Conservation (phyloP, 35 echinoderm and acorn worm genomes). For the Strongylocentrotus purpuratus region DNA sequence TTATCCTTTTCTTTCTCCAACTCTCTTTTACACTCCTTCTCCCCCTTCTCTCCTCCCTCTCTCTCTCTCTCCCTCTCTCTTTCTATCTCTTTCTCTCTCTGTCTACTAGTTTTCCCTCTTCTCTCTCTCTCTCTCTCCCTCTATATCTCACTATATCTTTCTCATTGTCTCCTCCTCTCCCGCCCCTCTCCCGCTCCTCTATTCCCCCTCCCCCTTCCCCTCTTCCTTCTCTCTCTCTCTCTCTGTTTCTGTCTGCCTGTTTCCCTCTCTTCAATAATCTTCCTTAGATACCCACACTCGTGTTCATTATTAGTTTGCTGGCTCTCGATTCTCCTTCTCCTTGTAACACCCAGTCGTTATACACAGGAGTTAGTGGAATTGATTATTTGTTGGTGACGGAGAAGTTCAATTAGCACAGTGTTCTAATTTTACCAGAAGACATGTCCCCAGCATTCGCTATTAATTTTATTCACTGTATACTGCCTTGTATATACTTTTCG, state of each 20-base stretch:
- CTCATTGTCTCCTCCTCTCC: neutral
- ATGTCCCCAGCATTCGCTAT: too few species aligned
- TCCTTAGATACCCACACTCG: neutral
- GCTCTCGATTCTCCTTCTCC: neutral
- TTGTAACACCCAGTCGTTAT: neutral
- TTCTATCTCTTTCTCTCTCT: neutral
- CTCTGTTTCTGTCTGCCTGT: too few species aligned
- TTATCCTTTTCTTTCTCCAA: neutral
- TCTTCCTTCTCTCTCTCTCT: neutral
- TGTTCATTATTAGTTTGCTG: neutral
- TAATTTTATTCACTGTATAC: too few species aligned
- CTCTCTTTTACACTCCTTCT: neutral
- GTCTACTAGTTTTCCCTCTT: neutral
- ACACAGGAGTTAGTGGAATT: neutral
- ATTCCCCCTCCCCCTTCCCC: neutral
- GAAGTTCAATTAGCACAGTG: slow-evolving; percentile 11
- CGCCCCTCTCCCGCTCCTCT: neutral
- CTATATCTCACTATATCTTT: neutral
- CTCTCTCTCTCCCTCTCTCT: neutral
- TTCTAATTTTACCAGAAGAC: neutral
- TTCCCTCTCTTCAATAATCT: neutral
- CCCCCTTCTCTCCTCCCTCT: neutral
- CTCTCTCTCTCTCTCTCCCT: neutral
- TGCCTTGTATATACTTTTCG: too few species aligned
- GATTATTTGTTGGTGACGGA: neutral